Percentiles rank a stretch among this genome's conserved stretches.
phyloP scores from a whole-genome alignment of 2,888 invertebrate genomes.

The Seira sanloemensis region DNA sequence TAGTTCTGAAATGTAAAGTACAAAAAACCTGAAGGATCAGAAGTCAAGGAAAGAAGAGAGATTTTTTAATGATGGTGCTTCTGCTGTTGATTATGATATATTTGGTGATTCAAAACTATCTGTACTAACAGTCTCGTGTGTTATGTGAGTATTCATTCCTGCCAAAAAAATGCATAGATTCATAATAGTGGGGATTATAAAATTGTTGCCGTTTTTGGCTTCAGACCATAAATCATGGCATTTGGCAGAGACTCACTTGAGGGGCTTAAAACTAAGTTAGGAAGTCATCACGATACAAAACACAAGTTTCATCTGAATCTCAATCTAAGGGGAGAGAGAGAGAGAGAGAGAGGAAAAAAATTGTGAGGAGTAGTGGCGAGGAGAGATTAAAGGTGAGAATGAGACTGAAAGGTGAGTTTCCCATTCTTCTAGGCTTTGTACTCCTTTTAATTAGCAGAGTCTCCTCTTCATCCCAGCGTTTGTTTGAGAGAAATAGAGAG shows the following conservation, averaged over 20 bases:
- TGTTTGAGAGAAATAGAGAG: slow-evolving; percentile 8
- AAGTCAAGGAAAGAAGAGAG: slow-evolving; percentile 10
- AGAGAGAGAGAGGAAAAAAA: not conserved
- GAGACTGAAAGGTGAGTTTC: not conserved
- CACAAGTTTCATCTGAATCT: not conserved
- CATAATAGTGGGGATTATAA: slow-evolving; percentile 6
- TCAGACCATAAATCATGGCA: slow-evolving; percentile 11
- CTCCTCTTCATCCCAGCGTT: slow-evolving; percentile 39
- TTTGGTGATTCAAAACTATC: slow-evolving; percentile 10
- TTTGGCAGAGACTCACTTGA: not conserved
- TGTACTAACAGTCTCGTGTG: not conserved
- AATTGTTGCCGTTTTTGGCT: slow-evolving; percentile 58
- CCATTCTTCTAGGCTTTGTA: slow-evolving; percentile 31
- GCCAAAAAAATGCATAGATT: slow-evolving; percentile 7
- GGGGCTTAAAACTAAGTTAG: not conserved
- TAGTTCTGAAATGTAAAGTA: not conserved
- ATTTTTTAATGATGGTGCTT: not conserved
- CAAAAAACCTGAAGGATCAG: not conserved
- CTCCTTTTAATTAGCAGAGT: slow-evolving; percentile 55
- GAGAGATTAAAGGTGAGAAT: too few species aligned
- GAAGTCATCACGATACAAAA: slow-evolving; percentile 17
- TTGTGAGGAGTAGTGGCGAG: not conserved
- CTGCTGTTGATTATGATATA: not conserved
- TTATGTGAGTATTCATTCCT: not conserved
- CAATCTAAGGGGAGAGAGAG: not conserved